Evolutionary conservation across 2,888 invertebrate species (phyloP).

Genomic region (Heteromyza rotundicornis): DNA sequence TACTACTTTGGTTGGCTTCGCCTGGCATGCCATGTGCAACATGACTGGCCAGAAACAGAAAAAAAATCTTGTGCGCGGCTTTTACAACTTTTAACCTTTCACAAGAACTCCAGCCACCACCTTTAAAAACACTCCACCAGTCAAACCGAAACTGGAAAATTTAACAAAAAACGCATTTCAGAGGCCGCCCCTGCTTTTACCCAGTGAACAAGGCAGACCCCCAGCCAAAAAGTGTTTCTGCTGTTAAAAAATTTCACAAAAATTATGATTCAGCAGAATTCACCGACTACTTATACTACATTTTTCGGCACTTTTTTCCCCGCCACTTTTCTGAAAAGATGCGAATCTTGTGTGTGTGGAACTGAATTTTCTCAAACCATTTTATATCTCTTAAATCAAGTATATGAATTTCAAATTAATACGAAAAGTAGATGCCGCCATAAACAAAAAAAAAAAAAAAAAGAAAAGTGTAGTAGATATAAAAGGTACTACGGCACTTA

Average conservation of each 20-base stretch:
- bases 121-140: neutral
- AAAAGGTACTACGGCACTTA: neutral
- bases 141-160: neutral
- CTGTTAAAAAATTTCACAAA: slow-evolving; percentile 43
- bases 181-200: slow-evolving; percentile 16
- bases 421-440: neutral
- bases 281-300: too few species aligned
- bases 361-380: slow-evolving; percentile 6
- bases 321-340: slow-evolving; percentile 4
- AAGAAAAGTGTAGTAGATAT: neutral
- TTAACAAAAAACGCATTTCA: neutral
- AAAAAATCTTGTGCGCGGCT: neutral
- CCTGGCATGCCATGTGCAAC: slow-evolving; percentile 2
- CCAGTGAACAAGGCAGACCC: neutral
- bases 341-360: slow-evolving; percentile 22
- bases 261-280: slow-evolving; percentile 44
- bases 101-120: neutral
- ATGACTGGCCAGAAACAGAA: neutral
- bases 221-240: too few species aligned
- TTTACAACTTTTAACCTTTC: slow-evolving; percentile 1
- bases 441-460: too few species aligned
- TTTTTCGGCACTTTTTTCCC: slow-evolving; percentile 7
- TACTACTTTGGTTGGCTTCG: neutral
- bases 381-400: slow-evolving; percentile 9
- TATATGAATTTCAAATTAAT: slow-evolving; percentile 22